These are phyloP conservation scores for Drosophila erecta DNA, from an alignment of 1,140 invertebrate genomes.

Conservation along the genomic window DNA sequence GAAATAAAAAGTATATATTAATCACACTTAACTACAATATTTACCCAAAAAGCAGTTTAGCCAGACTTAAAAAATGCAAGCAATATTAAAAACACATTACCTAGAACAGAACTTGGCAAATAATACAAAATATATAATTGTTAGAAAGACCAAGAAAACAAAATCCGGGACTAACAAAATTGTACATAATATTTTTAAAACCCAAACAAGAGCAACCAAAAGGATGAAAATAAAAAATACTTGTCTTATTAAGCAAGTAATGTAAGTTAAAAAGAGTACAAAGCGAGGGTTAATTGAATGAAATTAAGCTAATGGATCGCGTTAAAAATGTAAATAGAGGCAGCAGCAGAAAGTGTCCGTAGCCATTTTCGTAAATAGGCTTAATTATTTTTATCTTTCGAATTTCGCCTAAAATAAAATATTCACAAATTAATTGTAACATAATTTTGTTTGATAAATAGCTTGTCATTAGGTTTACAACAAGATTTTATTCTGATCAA, in stretches of 20 bases:
- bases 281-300: slow-evolving; percentile 72
- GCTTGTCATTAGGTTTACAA: slow-evolving; percentile 10
- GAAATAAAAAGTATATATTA: slow-evolving; percentile 32
- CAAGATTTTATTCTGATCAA: slow-evolving; percentile 7
- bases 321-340: slow-evolving; percentile 24
- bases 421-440: slow-evolving; percentile 4
- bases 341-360: slow-evolving; percentile 34
- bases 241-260: slow-evolving; percentile 21
- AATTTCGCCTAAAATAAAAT: slow-evolving; percentile 5
- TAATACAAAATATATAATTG: neutral
- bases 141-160: slow-evolving; percentile 9
- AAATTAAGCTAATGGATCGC: slow-evolving; percentile 41
- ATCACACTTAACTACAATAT: slow-evolving; percentile 28
- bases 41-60: slow-evolving; percentile 25
- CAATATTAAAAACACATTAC: slow-evolving; percentile 62
- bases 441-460: neutral
- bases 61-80: slow-evolving; percentile 55
- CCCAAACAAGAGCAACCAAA: slow-evolving; percentile 12
- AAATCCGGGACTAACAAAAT: slow-evolving; percentile 15
- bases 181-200: slow-evolving; percentile 37
- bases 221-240: slow-evolving; percentile 10
- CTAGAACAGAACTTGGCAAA: slow-evolving; percentile 21
- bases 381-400: slow-evolving; percentile 5
- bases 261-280: slow-evolving; percentile 76
- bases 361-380: slow-evolving; percentile 42